These are phyloP conservation scores for Lipophrys pholis DNA, from an alignment of 2,113 vertebrate genomes.

Conservation along the genomic window DNA sequence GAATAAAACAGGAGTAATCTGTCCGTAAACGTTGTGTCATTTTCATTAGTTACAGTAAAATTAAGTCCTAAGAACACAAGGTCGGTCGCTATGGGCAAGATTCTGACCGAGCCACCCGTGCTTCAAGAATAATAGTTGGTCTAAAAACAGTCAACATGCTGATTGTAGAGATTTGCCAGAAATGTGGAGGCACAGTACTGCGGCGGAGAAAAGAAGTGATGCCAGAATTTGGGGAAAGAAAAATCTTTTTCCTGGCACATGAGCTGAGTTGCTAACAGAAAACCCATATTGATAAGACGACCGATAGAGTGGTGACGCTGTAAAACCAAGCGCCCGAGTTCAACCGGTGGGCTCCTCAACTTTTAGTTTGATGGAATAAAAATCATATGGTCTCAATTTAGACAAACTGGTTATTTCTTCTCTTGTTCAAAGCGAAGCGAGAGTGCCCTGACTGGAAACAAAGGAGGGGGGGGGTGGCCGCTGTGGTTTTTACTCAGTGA, in stretches of 20 bases:
- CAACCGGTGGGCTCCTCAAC: constrained; percentile 26
- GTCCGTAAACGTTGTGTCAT: constrained; percentile 26
- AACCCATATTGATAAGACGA: too few relatives aligned
- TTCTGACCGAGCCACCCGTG: constrained; percentile 20
- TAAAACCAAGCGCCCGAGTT: constrained; percentile 41
- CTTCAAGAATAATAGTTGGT: constrained; percentile 41
- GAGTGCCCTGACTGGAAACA: constrained; percentile 59
- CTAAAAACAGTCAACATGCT: constrained; percentile 20
- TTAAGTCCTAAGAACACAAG: constrained; percentile 30
- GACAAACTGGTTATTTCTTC: constrained; percentile 49
- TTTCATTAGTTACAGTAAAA: constrained; percentile 37
- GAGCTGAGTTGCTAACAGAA: constrained; percentile 44
- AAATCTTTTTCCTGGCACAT: constrained; percentile 35
- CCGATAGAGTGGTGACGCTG: too few relatives aligned
- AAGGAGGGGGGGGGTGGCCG: constrained; percentile 44
- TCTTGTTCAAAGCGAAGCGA: constrained; percentile 22
- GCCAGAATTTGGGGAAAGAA: constrained; percentile 48
- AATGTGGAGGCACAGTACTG: constrained; percentile 43
- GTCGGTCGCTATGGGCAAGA: constrained; percentile 25
- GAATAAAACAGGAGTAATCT: constrained; percentile 45
- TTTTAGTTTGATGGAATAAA: constrained; percentile 57
- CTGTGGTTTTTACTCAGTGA: constrained; percentile 66
- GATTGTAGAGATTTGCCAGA: constrained; percentile 60
- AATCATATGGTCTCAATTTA: constrained; percentile 74
- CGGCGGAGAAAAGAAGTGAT: constrained; percentile 14